Conservation (phyloP, 2,797 vertebrate genomes). For the Natrix natrix region DNA sequence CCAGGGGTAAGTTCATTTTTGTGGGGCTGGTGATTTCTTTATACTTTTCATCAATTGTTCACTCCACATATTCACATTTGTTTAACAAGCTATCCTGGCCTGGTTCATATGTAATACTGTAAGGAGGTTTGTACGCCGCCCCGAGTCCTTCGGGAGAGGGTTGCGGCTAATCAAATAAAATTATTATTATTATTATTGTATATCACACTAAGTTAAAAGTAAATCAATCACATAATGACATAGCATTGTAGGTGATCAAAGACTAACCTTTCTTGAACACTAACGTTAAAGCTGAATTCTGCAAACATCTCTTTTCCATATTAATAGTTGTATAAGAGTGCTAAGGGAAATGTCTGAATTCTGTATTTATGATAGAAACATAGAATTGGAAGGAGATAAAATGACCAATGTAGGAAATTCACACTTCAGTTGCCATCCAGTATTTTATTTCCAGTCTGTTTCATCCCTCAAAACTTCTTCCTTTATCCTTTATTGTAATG, state of each 20-base stretch:
- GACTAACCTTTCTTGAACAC: neutral
- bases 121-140: too few species aligned
- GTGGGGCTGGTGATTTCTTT: neutral
- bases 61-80: conserved; percentile 41
- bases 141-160: too few species aligned
- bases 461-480: neutral
- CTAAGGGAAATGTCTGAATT: neutral
- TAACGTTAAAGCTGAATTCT: neutral
- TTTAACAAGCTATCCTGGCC: neutral
- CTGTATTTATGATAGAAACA: neutral
- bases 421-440: neutral
- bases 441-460: neutral
- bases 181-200: too few species aligned
- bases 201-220: neutral
- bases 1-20: conserved; percentile 83
- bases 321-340: neutral
- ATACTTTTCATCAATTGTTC: neutral
- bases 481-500: neutral
- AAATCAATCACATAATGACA: neutral
- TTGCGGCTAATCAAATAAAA: too few species aligned
- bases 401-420: neutral
- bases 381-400: neutral
- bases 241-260: neutral
- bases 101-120: neutral
- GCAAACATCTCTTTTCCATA: neutral